Evolutionary conservation across 2,797 vertebrate species (phyloP), one percentile per base, ranked within the genome.

Genomic region (Sebastes vulpes): DNA sequence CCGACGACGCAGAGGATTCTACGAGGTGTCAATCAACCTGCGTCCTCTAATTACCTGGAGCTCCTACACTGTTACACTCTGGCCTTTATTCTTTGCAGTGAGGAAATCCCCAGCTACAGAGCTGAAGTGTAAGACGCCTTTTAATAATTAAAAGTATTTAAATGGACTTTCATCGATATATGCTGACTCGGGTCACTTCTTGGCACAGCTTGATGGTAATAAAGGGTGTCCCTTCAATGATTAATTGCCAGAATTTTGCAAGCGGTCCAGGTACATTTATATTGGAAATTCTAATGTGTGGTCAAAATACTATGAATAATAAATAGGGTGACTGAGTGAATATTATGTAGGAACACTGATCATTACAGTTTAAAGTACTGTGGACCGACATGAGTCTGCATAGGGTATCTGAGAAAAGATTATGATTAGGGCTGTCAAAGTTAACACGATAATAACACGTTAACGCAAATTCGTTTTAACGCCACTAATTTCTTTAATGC

Each of bases 131-230:
- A 63, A 73, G 29, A 86, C 2, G 3, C 52, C 72, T 83, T 87
- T 94, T 92, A 93, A 94, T 92, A 91, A 93, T 90, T 89, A 79
- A 92, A 23, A 82, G 73, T 72, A 84, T 94, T 93, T 72, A 87
- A 90, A 93, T 92, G 71, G 86, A 65, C 73, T 86, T 84, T 87
- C 67, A 81, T 89, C 75, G 18, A 88, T 89, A 90, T 76, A 35
- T 84, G 83, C 88, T 88, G 87, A 91, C 79, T 91, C 52, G 20
- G 77, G 89, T 81, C 87, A 85, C 61, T 81, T 82, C 84, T 75
- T 74, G 67, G 79, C 76, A 70, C 74, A 5, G 50, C 71, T 63
- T 72, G 70, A 86, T 63, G 50, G 77, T 89, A 91, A 93, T 93
- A 90, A 95, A 91, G 80, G 57, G 67, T 84, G 63, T 87, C 84